These are phyloP conservation scores for Pseudochaenichthys georgianus DNA, from an alignment of 2,797 vertebrate genomes.

Conservation along the genomic window DNA sequence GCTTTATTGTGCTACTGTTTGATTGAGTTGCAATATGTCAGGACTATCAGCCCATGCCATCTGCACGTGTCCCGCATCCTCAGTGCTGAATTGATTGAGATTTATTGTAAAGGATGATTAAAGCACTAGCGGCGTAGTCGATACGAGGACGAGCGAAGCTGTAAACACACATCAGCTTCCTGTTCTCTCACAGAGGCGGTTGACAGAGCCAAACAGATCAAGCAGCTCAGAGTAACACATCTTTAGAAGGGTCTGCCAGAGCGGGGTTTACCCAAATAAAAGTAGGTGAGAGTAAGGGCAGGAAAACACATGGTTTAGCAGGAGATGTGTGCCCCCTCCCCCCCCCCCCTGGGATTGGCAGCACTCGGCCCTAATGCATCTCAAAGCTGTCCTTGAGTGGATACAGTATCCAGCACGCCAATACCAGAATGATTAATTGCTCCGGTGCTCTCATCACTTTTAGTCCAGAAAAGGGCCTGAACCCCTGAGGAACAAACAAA, in stretches of 20 bases:
- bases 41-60: constrained; percentile 77
- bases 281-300: constrained; percentile 47
- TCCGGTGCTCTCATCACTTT: constrained; percentile 70
- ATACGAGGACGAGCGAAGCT: constrained; percentile 57
- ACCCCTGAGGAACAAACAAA: constrained; percentile 76
- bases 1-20: constrained; percentile 66
- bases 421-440: constrained; percentile 80
- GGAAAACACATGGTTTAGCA: constrained; percentile 46
- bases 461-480: constrained; percentile 62
- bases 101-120: constrained; percentile 79
- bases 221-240: constrained; percentile 48
- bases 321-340: constrained; percentile 34
- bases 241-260: constrained; percentile 32
- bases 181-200: constrained; percentile 60
- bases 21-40: constrained; percentile 80
- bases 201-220: constrained; percentile 53
- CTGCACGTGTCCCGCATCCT: constrained; percentile 74
- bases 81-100: constrained; percentile 75
- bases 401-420: constrained; percentile 72
- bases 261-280: constrained; percentile 26
- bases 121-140: constrained; percentile 65
- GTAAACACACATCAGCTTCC: constrained; percentile 66
- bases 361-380: constrained; percentile 73
- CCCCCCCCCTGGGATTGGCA: constrained; percentile 62
- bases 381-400: constrained; percentile 77